Conservation (phyloP, 1,140 invertebrate genomes). For the Heliconius nattereri region DNA sequence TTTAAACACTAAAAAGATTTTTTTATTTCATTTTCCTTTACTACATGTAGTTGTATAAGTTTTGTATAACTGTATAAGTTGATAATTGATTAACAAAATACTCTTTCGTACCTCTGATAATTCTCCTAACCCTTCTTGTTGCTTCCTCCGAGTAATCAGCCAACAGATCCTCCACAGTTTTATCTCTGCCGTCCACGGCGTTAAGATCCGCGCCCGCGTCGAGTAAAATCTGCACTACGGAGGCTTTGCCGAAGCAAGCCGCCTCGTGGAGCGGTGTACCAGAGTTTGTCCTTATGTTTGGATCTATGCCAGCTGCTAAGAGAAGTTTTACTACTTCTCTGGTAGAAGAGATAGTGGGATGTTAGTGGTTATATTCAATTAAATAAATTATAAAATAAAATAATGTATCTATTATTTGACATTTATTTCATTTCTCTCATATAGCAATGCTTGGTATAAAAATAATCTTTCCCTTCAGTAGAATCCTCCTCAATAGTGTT, state of each 20-base stretch:
- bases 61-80: no score
- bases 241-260: constrained; percentile 95
- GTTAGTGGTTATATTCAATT: neutral
- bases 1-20: no score
- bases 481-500: no score
- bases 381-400: no score
- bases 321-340: constrained; percentile 93
- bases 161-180: constrained; percentile 93
- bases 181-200: constrained; percentile 88
- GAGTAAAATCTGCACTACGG: constrained; percentile 92
- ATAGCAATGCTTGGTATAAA: no score
- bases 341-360: constrained; percentile 18
- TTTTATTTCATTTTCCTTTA: no score
- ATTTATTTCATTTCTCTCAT: no score
- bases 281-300: constrained; percentile 92
- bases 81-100: no score
- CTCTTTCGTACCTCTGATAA: constrained; percentile 87
- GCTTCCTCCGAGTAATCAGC: constrained; percentile 93
- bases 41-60: no score
- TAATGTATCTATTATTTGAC: no score
- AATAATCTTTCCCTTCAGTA: no score
- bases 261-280: constrained; percentile 98
- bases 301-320: constrained; percentile 91
- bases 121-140: constrained; percentile 90
- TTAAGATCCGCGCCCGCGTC: constrained; percentile 91